Evolutionary conservation across 2,113 vertebrate species (phyloP), one percentile per base, ranked within the genome.

Genomic region (Mormoops blainvillei): DNA sequence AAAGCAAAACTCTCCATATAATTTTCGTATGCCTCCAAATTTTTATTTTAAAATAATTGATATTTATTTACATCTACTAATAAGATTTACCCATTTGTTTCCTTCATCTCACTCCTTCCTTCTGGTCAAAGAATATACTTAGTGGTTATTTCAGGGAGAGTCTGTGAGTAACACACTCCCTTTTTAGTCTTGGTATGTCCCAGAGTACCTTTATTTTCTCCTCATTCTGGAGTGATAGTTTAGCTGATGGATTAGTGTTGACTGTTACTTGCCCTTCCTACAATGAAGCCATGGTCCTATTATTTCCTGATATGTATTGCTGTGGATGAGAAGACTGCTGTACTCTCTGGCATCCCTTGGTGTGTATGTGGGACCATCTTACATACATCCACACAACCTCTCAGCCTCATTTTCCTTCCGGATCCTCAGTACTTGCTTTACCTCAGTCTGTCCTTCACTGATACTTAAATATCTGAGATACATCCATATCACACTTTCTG

Each of bases 111-210:
- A 0, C 12, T 31, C 38, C 54, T 33, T 82, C 54, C 68, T 68
- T 24, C 43, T 68, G 8, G 6, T 36, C 1, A 9, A 24, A 56
- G 12, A 1, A 14, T 19, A 43, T 2, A 5, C 10, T 61, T 4
- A 43, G 19, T 12, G 50, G 41, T 8, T 26, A 15, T 12, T 28
- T 26, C 48, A n/a, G 48, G 26, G 50, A 50, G 4, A 16, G 50
- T 13, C 45, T 33, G 5, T 58, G 63, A 61, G 28, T 2, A 26
- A 5, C 0, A 28, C 26, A 2, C 10, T 18, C 33, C 22, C 28
- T 16, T n/a, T 14, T 14, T 14, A 4, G 28, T 54, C 36, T 26
- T 28, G 4, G 12, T 1, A 10, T 19, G 45, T 84, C 54, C 7
- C 15, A 18, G 12, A 50, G 4, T n/a, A 45, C n/a, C 45, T 67